phyloP scores from a whole-genome alignment of 2,797 vertebrate genomes.

The Gobio occitaniae region DNA sequence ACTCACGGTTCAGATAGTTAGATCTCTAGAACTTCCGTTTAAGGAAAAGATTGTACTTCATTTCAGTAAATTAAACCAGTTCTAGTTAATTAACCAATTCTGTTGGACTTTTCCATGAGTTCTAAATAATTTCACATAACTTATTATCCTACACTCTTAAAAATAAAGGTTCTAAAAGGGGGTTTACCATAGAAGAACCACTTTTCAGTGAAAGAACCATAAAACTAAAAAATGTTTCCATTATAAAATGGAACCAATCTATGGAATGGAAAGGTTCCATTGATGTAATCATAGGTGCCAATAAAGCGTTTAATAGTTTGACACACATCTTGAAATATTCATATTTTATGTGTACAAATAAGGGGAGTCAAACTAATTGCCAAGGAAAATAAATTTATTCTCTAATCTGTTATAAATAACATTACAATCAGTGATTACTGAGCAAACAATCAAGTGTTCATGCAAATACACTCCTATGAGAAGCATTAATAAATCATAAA shows the following conservation, averaged over 20 bases:
- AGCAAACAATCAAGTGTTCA: conserved; percentile 56
- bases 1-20: background rate
- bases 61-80: background rate
- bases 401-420: conserved; percentile 45
- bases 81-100: background rate
- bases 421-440: conserved; percentile 48
- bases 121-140: background rate
- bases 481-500: conserved; percentile 49
- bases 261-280: background rate
- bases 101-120: background rate
- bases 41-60: background rate
- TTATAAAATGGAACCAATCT: background rate
- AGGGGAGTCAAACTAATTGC: background rate
- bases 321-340: background rate
- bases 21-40: background rate
- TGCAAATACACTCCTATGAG: conserved; percentile 53
- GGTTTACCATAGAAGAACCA: background rate
- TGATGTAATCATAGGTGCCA: background rate
- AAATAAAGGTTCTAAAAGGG: background rate
- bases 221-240: background rate
- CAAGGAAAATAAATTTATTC: conserved; percentile 29
- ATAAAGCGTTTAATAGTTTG: background rate
- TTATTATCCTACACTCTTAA: background rate
- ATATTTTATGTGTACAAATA: background rate
- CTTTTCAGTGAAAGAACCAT: too few species aligned